Evolutionary conservation across 2,797 vertebrate genomes (phyloP).

Genomic region (Natrix natrix): DNA sequence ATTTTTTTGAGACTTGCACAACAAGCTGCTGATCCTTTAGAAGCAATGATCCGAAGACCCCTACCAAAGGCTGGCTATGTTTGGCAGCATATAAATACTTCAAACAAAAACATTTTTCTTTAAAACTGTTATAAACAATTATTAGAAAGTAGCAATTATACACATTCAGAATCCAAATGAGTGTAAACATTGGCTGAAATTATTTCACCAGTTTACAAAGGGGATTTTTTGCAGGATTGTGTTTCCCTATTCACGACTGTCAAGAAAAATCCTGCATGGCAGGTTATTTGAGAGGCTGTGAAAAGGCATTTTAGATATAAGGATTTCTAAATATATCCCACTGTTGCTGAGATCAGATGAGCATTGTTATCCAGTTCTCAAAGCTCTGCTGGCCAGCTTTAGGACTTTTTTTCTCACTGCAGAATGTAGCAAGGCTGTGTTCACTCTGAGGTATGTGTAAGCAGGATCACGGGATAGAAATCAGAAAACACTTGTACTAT

Average conservation of each 20-base stretch:
- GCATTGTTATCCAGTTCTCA: not conserved
- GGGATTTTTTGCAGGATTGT: not conserved
- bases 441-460: not conserved
- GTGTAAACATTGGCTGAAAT: not conserved
- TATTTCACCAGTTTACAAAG: slow-evolving; percentile 8
- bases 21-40: not conserved
- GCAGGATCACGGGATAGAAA: not conserved
- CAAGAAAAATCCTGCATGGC: slow-evolving; percentile 14
- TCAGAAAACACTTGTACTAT: not conserved
- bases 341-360: slow-evolving; percentile 38
- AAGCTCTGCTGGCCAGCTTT: not conserved
- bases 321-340: slow-evolving; percentile 34
- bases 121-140: not conserved
- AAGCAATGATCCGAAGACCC: not conserved
- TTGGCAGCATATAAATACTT: not conserved
- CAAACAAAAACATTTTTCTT: not conserved
- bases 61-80: not conserved
- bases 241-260: not conserved
- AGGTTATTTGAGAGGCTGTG: not conserved
- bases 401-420: not conserved
- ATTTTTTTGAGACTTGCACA: not conserved
- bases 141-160: not conserved
- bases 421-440: not conserved
- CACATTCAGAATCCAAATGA: not conserved
- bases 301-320: slow-evolving; percentile 15